Base-by-base conservation (phyloP, 35 echinoderm and acorn worm genomes). In the Nesometra sesokonis region DNA sequence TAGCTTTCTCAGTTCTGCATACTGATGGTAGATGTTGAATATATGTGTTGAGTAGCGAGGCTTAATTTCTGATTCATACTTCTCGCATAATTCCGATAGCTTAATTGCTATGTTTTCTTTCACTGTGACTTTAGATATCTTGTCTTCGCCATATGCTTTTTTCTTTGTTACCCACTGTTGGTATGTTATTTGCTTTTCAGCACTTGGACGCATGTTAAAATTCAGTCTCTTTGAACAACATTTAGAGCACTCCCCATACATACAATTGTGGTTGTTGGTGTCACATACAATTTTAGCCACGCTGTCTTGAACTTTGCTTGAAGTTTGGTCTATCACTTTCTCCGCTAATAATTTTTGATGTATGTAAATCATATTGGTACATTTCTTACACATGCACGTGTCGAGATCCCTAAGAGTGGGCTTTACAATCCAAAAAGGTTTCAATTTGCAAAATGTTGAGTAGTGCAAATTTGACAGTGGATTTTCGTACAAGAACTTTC, bases 391-490 rank as follows among this genome's bases (percentile, higher is more conserved):
- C 86, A 78, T 87, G 77, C 86, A 87, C 11, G 77, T 35, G 34
- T 87, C 77, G 0, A 87, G 31, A 35, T 87, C 34, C 0, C 77
- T 78, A 15, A 87, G 32, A 3, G 76, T 27, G 21, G 86, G 86
- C 36, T 87, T 78, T 76, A 79, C 86, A 21, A 79, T 31, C 76
- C 86, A 87, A 32, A 32, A 80, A 2, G 86, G 86, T 79, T 38
- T 87, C 32, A 87, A 15, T 78, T 36, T 87, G 39, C 86, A 87
- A 79, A 87, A 87, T 38, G 86, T 79, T 57, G 77, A 87, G 77
- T 79, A 87, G 37, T 87, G 86, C 0, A 43, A 43, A 87, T 79
- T 36, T 33, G 0, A 30, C 29, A 7, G 30, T n/a, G 86, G 76
- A 80, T 87, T 78, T 79, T 87, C 86, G n/a, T 87, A 80, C 33